Evolutionary conservation across 2,888 invertebrate species (phyloP).

Genomic region (Mylabris sibirica): DNA sequence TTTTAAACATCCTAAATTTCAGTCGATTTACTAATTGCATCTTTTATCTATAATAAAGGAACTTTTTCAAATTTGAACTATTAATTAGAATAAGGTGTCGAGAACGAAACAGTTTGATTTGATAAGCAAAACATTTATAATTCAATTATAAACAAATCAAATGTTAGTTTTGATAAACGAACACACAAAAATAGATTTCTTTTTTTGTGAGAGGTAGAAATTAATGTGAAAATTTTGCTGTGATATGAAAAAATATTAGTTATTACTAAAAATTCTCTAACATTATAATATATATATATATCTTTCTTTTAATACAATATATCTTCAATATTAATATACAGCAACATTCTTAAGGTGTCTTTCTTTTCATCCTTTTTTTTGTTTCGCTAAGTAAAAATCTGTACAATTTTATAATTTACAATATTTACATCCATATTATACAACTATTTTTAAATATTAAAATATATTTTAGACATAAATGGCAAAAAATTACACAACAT

Average conservation of each 20-base stretch:
- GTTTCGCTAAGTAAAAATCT: conserved; percentile 50
- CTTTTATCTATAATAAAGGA: conserved; percentile 32
- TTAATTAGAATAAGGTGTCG: conserved; percentile 36
- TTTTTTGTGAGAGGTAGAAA: conserved; percentile 35
- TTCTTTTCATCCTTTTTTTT: conserved; percentile 16
- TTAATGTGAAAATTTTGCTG: conserved; percentile 40
- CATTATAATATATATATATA: conserved; percentile 55
- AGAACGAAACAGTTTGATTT: conserved; percentile 21
- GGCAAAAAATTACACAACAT: background rate
- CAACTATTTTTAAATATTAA: too few relatives aligned
- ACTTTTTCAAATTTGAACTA: conserved; percentile 22
- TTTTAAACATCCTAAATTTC: conserved; percentile 23
- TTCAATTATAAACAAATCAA: conserved; percentile 2
- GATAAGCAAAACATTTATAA: background rate
- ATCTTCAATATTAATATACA: conserved; percentile 41
- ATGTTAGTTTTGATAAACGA: conserved; percentile 26
- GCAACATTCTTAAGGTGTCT: conserved; percentile 50
- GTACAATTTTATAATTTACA: conserved; percentile 46
- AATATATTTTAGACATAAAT: conserved; percentile 20
- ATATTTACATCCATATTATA: conserved; percentile 33
- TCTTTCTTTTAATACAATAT: conserved; percentile 40
- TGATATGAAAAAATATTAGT: conserved; percentile 54
- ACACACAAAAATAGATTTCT: conserved; percentile 31
- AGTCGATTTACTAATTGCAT: conserved; percentile 9
- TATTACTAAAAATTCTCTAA: conserved; percentile 50